Base-by-base conservation (phyloP, 92 coral and sea anemone genomes). In the Phenganax marumi region DNA sequence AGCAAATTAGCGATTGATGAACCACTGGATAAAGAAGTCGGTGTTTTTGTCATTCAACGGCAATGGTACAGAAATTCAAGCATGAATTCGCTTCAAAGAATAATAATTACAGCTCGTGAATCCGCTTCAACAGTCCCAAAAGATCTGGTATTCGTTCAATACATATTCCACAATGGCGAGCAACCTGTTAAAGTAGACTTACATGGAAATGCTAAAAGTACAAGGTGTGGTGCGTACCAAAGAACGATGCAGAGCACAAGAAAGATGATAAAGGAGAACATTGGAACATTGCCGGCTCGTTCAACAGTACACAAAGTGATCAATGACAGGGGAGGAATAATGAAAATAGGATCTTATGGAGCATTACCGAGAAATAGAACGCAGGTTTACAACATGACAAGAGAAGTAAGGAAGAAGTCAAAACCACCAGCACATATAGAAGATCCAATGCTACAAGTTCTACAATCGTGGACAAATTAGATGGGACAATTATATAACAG, bases 151-250 rank as follows among this genome's bases (percentile, higher is more conserved):
- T 54, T 87, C 51, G 17, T 83, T 0, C 90, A 87, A 72, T 83
- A 83, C 76, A 76, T 83, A 5, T 87, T 87, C 73, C n/a, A 73
- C 52, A 80, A 68, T 61, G 90, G 87, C 23, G 90, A 87, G 83
- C 84, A 68, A 83, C 70, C 76, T 33, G 87, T 87, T 16, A 16
- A 13, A 8, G 81, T 87, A 8, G 73, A 85, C 25, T 43, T 21
- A 10, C 91, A 88, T 39, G 90, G 90, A n/a, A 87, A 77, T 60
- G 39, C 73, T 54, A 70, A 87, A 68, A 68, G 70, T 55, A 11
- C 73, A 11, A 43, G 85, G 39, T 53, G 72, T 60, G 18, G 13
- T 50, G 61, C 39, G 26, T 85, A 66, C 58, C 52, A 85, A 57
- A 68, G 85, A 55, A 85, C 88, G 23, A 85, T 85, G 88, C 25